Evolutionary conservation across 2,113 vertebrate genomes (phyloP), one percentile per base, ranked within the genome.

Genomic region (Tragelaphus buxtoni): DNA sequence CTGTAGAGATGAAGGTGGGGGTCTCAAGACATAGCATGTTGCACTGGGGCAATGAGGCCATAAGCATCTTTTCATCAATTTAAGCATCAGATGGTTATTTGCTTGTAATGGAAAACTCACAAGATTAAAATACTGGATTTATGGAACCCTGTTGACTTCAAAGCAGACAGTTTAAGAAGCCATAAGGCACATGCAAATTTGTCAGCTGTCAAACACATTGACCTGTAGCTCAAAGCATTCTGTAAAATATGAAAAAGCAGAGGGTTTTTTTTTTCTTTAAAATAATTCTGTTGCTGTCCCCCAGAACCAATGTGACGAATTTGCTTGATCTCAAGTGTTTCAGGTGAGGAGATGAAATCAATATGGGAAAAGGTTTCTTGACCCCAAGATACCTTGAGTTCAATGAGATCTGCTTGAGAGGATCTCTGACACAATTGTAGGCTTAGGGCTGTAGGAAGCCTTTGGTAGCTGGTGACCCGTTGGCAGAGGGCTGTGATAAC

Each of bases 81-180:
- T 77, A 81, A 92, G 47, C 32, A 82, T 74, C 58, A 88, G 60
- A 92, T 76, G 20, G 16, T 72, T 80, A 88, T 94, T 97, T 97
- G n/a, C n/a, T 95, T 96, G 81, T 91, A 95, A 51, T 86, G 88
- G 69, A 94, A 96, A 88, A 90, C 76, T 77, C 56, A 39, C 45
- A 82, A 90, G 85, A 94, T 95, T 82, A 94, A 95, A 96, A 84
- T 92, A 60, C 32, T 35, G 82, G 17, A 92, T 97, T 97, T 95
- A 72, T 93, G 42, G 72, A 61, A 91, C 39, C 53, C 42, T 17
- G 49, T 45, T 65, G 69, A 94, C 61, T 97, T 96, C 79, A 97
- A 96, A 97, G 90, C 58, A 84, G 47, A 69, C 10, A 58, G 24
- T 96, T 95, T 72, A 83, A 86, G 90, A 95, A 94, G 58, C 47